These are phyloP conservation scores for Hylia prasina DNA, from an alignment of 2,113 vertebrate genomes.

Conservation along the genomic window DNA sequence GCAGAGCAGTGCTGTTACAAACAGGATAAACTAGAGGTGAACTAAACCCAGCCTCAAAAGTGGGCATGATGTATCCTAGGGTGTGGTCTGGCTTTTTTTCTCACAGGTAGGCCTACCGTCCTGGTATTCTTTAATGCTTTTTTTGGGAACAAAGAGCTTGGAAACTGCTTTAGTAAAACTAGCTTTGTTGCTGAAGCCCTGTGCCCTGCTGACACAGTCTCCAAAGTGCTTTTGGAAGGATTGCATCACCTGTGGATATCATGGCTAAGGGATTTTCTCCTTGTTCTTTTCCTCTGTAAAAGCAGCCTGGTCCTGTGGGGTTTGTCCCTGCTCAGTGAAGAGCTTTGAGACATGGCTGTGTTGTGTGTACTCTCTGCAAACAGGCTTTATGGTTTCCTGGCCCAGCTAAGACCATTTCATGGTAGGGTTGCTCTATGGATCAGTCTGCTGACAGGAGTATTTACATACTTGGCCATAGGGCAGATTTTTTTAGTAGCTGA, in stretches of 20 bases:
- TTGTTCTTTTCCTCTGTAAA: neutral
- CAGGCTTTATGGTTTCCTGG: neutral
- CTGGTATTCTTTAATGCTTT: neutral
- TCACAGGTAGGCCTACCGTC: neutral
- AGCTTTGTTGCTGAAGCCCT: neutral
- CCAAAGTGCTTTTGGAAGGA: neutral
- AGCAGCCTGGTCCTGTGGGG: neutral
- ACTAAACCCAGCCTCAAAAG: neutral
- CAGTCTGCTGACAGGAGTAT: neutral
- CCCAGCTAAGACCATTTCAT: neutral
- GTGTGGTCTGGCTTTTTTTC: neutral
- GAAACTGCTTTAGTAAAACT: neutral
- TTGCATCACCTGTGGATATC: neutral
- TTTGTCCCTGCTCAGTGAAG: neutral
- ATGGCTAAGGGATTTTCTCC: neutral
- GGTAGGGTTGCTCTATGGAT: neutral
- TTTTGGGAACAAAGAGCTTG: neutral
- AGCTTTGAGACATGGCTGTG: fast-evolving
- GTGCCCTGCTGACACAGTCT: neutral
- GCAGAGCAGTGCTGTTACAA: neutral
- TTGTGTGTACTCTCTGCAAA: neutral
- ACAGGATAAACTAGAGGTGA: neutral
- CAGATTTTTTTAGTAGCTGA: neutral
- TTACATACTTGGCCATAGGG: neutral
- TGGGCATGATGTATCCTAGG: neutral